These are phyloP conservation scores for Acanthoscelides obtectus DNA, from an alignment of 2,888 invertebrate species.

Conservation along the genomic window DNA sequence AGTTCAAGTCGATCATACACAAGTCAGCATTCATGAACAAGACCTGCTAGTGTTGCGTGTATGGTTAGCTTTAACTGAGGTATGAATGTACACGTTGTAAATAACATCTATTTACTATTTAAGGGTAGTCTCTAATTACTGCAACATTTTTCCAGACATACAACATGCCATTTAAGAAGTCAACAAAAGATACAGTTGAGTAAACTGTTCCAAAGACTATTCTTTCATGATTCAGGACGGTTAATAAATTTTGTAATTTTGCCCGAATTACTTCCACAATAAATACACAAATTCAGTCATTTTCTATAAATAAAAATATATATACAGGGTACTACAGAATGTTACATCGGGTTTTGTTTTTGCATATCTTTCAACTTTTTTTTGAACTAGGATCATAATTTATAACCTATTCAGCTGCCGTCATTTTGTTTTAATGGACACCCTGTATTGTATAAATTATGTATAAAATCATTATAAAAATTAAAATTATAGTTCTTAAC, in stretches of 20 bases:
- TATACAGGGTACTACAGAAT: slow-evolving; percentile 28
- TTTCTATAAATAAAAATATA: slow-evolving; percentile 28
- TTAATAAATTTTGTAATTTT: slow-evolving; percentile 21
- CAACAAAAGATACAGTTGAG: neutral
- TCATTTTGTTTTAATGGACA: slow-evolving; percentile 27
- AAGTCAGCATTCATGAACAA: no score
- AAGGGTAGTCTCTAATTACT: neutral
- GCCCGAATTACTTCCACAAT: slow-evolving; percentile 11
- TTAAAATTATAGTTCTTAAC: slow-evolving; percentile 34
- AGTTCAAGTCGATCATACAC: no score
- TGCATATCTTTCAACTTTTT: neutral
- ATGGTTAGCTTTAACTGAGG: no score
- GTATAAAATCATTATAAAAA: slow-evolving; percentile 39
- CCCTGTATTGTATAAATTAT: slow-evolving; percentile 38
- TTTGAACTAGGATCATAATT: neutral
- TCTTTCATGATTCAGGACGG: slow-evolving; percentile 26
- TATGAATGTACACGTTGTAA: no score
- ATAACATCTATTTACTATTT: no score
- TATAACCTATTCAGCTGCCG: slow-evolving; percentile 26
- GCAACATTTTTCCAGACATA: neutral
- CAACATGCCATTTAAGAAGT: neutral
- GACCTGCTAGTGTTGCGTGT: no score
- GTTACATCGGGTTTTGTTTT: slow-evolving; percentile 13
- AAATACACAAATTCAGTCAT: slow-evolving; percentile 30
- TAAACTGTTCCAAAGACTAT: neutral